Evolutionary conservation across 2,113 vertebrate genomes (phyloP).

Genomic region (Bombycilla garrulus): DNA sequence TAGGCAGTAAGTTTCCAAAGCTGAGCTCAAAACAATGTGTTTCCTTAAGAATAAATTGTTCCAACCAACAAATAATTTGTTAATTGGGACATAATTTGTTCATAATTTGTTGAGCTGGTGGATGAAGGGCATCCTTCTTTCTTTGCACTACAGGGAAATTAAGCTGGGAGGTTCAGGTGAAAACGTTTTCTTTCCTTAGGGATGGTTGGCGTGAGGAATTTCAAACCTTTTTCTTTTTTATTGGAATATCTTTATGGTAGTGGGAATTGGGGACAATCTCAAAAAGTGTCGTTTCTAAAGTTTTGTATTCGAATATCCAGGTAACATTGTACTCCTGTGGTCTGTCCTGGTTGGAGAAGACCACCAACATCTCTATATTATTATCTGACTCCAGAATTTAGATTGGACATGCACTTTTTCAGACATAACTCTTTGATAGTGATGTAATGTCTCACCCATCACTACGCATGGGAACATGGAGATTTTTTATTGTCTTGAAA

Average conservation of each 20-base stretch:
- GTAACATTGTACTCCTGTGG: neutral
- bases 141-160: neutral
- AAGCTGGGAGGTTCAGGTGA: neutral
- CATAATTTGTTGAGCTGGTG: neutral
- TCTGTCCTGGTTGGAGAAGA: neutral
- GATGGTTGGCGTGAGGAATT: neutral
- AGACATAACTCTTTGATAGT: rapidly evolving
- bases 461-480: rapidly evolving
- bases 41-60: neutral
- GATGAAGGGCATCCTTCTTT: neutral
- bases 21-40: neutral
- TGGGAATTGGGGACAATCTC: neutral
- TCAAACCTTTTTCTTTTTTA: neutral
- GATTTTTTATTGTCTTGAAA: neutral
- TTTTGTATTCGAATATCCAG: neutral
- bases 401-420: neutral
- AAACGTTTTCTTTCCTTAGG: neutral
- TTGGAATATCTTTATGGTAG: neutral
- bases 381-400: neutral
- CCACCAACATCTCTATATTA: rapidly evolving
- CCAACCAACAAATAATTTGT: neutral
- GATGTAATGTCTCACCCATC: rapidly evolving
- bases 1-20: neutral
- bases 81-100: neutral
- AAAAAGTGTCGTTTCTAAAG: neutral